Conservation (phyloP, 2,888 invertebrate species). For the Lissocephala sabroskyi region DNA sequence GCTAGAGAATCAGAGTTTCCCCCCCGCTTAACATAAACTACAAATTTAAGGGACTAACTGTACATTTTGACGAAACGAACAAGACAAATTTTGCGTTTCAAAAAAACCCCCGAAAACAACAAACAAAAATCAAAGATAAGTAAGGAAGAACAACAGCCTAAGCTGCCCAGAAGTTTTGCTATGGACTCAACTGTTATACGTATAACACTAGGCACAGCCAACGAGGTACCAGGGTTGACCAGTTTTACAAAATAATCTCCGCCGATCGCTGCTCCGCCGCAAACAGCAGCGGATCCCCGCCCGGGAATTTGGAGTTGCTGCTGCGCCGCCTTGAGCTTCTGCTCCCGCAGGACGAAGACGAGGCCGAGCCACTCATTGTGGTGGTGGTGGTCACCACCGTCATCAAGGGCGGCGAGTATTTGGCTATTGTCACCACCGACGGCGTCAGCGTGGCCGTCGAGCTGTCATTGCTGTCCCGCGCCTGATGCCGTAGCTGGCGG, state of each 20-base stretch:
- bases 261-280: conserved; percentile 62
- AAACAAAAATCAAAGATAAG: conserved; percentile 8
- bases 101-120: conserved; percentile 65
- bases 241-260: conserved; percentile 69
- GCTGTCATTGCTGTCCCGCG: conserved; percentile 66
- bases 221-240: conserved; percentile 6
- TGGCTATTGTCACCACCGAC: conserved; percentile 63
- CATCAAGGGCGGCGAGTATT: conserved; percentile 48
- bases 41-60: too few relatives aligned
- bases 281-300: conserved; percentile 67
- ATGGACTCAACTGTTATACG: conserved; percentile 17
- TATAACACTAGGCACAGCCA: conserved; percentile 25
- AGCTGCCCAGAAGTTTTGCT: conserved; percentile 1
- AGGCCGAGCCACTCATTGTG: conserved; percentile 21
- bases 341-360: too few relatives aligned
- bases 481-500: conserved; percentile 12
- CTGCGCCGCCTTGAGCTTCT: conserved; percentile 32
- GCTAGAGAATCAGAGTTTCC: too few relatives aligned
- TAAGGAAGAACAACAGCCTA: too few relatives aligned
- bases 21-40: too few relatives aligned
- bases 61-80: background rate
- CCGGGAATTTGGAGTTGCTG: conserved; percentile 51
- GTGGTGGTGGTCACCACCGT: conserved; percentile 51
- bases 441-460: conserved; percentile 68
- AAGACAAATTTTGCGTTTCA: conserved; percentile 12